Base-by-base conservation (phyloP, 2,888 invertebrate species). In the Thymelicus lineola region DNA sequence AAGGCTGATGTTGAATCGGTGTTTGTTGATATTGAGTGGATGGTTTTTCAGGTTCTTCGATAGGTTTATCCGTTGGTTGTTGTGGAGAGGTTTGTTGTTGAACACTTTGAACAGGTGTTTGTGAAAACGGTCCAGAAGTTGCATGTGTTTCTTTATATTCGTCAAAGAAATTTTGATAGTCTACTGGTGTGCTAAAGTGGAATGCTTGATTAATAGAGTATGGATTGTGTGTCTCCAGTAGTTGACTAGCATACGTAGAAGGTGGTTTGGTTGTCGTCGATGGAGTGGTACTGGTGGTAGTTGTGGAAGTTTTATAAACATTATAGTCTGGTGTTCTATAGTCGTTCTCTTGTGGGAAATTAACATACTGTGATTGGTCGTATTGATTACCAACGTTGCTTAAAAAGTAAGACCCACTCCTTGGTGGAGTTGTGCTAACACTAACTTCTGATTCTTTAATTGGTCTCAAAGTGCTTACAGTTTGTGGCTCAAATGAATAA, bases 161-260 rank as follows among this genome's bases (percentile, higher is more conserved):
- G 28, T 93, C 91, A 38, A 86, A 88, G 74, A 87, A 89, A 71
- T 82, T 89, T 66, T 90, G 90, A 74, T 93, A 91, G 72, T 93
- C 94, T 70, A 92, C 79, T 7, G 93, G 93, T 64, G 93, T 93
- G 76, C 90, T 94, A 71, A 91, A 91, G 76, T 92, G 91, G 82
- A 93, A 93, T 0, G 92, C 93, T 76, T 93, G 93, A 75, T 94
- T 94, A 67, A 93, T 93, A 0, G 92, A 92, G 75, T 91, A 94
- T 1, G 94, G 93, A 74, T 93, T 93, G 69, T 93, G 93, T 12
- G 93, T 93, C 77, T 93, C 93, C 15, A 93, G 76, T 62, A 93
- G 76, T 73, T 89, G 90, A 73, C 83, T 91, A 0, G 93, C 84
- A 71, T 90, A 87, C 10, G 92, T 90, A 4, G 91, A 87, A 38